Evolutionary conservation across 2,113 vertebrate species (phyloP).

Genomic region (Chionodraco myersi): DNA sequence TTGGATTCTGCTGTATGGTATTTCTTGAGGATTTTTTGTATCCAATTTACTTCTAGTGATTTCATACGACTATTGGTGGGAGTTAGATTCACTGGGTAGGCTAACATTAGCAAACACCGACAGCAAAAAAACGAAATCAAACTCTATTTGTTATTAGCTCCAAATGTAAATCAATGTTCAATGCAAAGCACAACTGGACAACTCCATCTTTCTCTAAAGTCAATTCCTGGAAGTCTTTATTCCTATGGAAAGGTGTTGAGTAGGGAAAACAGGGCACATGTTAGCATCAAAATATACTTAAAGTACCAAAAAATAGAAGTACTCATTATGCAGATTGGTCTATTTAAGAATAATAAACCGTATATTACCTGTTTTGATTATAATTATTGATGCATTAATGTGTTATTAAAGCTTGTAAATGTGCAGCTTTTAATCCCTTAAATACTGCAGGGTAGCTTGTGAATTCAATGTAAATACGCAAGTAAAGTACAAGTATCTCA

Average conservation of each 20-base stretch:
- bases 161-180: neutral
- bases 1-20: neutral
- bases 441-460: no score
- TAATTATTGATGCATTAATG: no score
- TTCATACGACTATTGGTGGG: neutral
- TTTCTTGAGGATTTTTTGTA: neutral
- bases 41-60: neutral
- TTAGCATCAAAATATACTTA: no score
- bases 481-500: no score
- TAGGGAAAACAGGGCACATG: neutral
- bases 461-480: no score
- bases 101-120: neutral
- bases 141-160: neutral
- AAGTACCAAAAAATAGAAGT: no score
- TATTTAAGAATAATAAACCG: no score
- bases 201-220: constrained; percentile 89
- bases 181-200: constrained; percentile 89
- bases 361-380: no score
- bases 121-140: neutral
- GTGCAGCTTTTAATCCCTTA: no score
- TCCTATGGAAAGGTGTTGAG: constrained; percentile 81
- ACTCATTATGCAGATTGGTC: no score
- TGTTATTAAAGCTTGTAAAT: no score
- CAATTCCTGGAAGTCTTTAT: constrained; percentile 98
- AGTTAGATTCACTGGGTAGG: neutral